Evolutionary conservation across 2,888 invertebrate genomes (phyloP), one percentile per base, ranked within the genome.

Genomic region (Acrobeloides nanus): DNA sequence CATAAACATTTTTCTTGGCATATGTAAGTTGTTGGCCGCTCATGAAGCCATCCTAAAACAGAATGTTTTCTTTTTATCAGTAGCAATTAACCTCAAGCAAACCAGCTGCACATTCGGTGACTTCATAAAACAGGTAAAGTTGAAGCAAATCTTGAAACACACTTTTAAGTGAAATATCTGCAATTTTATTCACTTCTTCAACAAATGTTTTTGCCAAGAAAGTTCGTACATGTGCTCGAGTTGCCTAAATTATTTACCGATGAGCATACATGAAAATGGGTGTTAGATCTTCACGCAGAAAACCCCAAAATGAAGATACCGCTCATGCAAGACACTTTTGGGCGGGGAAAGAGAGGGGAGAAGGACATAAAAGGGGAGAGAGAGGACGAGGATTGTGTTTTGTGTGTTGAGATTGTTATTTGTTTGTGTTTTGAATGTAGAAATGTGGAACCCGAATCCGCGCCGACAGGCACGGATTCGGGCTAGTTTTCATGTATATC

Each of bases 151-250:
- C 49, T 1, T 21, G 24, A 38, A 59, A 24, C 2, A 56, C 59
- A 10, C 37, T 15, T 10, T 34, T 34, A 0, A 62, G 39, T 10
- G 45, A 17, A 7, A 54, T 48, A 31, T 48, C 50, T 12, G 35
- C 15, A 35, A n/a, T 35, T 10, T 10, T 29, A 10, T 10, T 10
- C 3, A 75, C 60, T 25, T 59, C 60, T 10, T 72, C 66, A 37
- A 68, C 61, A 72, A 84, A 88, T 4, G 82, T 83, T 34, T 81
- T 79, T 3, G 89, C 82, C 12, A 89, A 76, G 71, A 87, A 85
- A 20, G 83, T 82, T 43, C 88, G 82, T 65, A 86, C 86, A 72
- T 90, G 89, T 0, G 87, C 82, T 79, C 87, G 86, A 0, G 90
- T 86, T 5, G 88, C 87, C 6, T 42, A 5, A 38, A 46, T 47